Conservation (phyloP, 2,888 invertebrate genomes). For the Ochropleura plecta region DNA sequence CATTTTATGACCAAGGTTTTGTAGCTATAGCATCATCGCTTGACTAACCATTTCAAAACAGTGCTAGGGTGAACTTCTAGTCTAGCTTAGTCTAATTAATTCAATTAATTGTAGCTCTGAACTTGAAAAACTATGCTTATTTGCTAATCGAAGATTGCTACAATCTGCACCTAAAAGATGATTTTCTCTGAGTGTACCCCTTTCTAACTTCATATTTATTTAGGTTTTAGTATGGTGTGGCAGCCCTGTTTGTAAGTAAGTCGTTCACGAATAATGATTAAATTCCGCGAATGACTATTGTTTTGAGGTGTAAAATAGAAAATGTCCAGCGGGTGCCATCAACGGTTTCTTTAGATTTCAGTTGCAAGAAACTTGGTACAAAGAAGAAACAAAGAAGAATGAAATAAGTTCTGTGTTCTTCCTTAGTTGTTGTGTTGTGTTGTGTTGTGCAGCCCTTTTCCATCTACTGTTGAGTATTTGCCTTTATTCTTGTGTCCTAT, state of each 20-base stretch:
- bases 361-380: slow-evolving; percentile 6
- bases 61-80: not conserved
- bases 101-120: too few relatives aligned
- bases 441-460: not conserved
- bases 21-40: not conserved
- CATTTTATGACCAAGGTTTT: not conserved
- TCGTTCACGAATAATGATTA: slow-evolving; percentile 42
- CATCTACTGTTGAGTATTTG: not conserved
- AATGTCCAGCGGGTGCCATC: slow-evolving; percentile 34
- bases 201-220: not conserved
- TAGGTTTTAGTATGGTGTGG: not conserved
- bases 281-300: slow-evolving; percentile 48
- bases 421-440: too few relatives aligned
- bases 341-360: slow-evolving; percentile 21
- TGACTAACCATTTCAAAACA: not conserved
- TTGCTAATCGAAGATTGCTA: not conserved
- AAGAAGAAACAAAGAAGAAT: slow-evolving; percentile 15
- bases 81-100: not conserved
- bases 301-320: slow-evolving; percentile 45
- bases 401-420: not conserved
- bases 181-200: not conserved
- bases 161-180: not conserved
- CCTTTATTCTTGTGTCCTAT: not conserved
- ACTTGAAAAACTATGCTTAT: not conserved
- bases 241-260: slow-evolving; percentile 34